Conservation (phyloP, 2,113 vertebrate species). For the Opisthocomus hoazin region DNA sequence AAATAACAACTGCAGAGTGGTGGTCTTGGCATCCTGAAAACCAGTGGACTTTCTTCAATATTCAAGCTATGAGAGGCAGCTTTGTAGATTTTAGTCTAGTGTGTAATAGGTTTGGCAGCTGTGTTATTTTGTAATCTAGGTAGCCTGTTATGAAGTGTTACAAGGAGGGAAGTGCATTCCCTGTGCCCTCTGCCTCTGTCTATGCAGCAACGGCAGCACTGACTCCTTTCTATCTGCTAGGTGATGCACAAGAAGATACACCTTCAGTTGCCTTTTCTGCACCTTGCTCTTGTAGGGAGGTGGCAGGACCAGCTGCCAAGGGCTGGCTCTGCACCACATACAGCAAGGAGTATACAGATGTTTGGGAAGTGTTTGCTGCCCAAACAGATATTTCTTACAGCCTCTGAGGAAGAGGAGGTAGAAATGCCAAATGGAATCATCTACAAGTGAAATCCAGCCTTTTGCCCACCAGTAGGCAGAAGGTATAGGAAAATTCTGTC, state of each 20-base stretch:
- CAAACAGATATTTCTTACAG: not conserved
- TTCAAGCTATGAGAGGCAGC: not conserved
- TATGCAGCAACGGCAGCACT: not conserved
- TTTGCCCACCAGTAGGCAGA: not conserved
- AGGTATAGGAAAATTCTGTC: not conserved
- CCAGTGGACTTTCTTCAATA: not conserved
- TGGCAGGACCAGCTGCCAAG: not conserved
- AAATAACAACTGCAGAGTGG: not conserved
- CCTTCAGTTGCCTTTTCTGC: not conserved
- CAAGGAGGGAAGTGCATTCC: not conserved
- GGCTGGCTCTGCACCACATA: not conserved
- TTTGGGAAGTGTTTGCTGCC: not conserved
- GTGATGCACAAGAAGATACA: not conserved
- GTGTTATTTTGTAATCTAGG: not conserved
- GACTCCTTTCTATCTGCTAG: not conserved
- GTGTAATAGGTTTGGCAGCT: not conserved
- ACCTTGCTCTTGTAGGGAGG: not conserved
- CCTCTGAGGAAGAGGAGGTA: not conserved
- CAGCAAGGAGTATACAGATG: not conserved
- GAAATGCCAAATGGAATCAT: not conserved
- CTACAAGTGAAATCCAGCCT: not conserved
- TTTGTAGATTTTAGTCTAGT: not conserved
- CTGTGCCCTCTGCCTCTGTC: not conserved
- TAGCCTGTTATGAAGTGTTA: not conserved
- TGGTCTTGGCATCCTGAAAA: not conserved